phyloP scores from a whole-genome alignment of 2,113 vertebrate genomes.

The Vombatus ursinus region DNA sequence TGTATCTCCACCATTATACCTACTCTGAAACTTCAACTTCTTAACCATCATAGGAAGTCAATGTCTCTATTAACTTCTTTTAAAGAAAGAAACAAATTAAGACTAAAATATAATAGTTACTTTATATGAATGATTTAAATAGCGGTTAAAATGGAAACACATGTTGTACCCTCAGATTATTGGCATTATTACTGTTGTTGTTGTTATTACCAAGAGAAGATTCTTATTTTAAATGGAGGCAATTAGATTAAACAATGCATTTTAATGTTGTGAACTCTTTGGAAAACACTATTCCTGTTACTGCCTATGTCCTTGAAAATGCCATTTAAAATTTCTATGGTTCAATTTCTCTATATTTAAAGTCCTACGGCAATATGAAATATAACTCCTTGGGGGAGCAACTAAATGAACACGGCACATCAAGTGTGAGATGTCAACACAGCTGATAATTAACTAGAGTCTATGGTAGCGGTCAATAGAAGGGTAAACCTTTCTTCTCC shows the following conservation, averaged over 20 bases:
- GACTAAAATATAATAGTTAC: background rate
- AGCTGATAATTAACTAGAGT: background rate
- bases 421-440: background rate
- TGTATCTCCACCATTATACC: background rate
- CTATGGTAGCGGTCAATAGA: background rate
- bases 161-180: background rate
- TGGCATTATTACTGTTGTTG: background rate
- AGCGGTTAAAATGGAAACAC: background rate
- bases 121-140: background rate
- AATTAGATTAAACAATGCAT: background rate
- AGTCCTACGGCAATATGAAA: background rate
- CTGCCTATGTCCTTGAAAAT: background rate
- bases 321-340: background rate
- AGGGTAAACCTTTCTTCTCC: background rate
- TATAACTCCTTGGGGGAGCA: background rate
- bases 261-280: background rate
- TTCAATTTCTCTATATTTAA: background rate
- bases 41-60: background rate
- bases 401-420: background rate
- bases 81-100: background rate
- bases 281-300: background rate
- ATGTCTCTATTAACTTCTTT: background rate
- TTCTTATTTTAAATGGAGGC: background rate
- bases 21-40: background rate
- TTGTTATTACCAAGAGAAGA: background rate